Conservation (phyloP, 2,113 vertebrate species). For the Pristiophorus japonicus region DNA sequence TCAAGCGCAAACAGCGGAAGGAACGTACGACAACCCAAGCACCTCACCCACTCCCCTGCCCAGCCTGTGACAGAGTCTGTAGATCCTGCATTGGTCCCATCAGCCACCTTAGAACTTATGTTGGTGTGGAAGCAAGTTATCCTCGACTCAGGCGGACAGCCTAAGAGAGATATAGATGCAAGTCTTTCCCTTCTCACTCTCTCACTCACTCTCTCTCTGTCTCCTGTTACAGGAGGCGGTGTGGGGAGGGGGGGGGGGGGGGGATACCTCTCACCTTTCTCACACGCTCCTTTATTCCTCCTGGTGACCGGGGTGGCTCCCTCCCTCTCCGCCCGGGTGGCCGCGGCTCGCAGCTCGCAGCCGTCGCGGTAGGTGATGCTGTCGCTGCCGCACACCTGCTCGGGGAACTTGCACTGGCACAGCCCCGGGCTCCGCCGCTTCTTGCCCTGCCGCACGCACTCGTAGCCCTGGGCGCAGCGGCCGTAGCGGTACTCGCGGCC, state of each 20-base stretch:
- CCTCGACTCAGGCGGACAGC: too few species aligned
- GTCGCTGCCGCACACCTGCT: constrained; percentile 79
- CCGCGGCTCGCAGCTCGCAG: constrained; percentile 72
- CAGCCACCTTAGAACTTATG: too few species aligned
- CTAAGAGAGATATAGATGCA: too few species aligned
- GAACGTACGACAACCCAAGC: too few species aligned
- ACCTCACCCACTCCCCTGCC: too few species aligned
- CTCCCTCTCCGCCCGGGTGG: constrained; percentile 55
- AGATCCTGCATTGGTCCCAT: too few species aligned
- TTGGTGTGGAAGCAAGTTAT: too few species aligned
- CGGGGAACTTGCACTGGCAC: constrained; percentile 71
- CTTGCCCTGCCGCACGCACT: constrained; percentile 57
- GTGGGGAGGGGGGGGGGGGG: too few species aligned
- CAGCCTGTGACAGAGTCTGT: too few species aligned
- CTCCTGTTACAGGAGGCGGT: too few species aligned
- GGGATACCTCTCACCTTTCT: constrained; percentile 77
- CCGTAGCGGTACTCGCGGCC: constrained; percentile 49
- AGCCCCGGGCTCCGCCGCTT: constrained; percentile 57
- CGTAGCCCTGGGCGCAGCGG: constrained; percentile 66
- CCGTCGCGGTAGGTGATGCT: constrained; percentile 66
- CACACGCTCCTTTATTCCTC: constrained; percentile 76
- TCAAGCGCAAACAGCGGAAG: too few species aligned
- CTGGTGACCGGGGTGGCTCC: constrained; percentile 56
- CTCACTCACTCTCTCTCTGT: background rate
- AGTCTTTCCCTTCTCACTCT: too few species aligned